Base-by-base conservation (phyloP, 2,797 vertebrate genomes). In the Gymnopithys bicolor region DNA sequence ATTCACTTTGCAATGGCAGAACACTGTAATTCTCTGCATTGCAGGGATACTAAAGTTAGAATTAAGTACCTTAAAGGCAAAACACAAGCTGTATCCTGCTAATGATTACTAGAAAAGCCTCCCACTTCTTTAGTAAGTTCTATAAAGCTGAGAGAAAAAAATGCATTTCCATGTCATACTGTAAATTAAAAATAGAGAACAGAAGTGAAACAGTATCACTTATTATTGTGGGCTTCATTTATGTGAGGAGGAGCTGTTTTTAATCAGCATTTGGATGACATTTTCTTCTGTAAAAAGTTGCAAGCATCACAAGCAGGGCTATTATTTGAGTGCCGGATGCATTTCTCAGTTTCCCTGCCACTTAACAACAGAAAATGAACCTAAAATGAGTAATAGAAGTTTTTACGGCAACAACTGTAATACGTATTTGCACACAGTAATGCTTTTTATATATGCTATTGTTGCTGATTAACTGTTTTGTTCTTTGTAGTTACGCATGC, bases 401-500 rank as follows among this genome's bases (percentile, higher is more conserved):
- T 84, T 30, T 93, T 84, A 93, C 13, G 32, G 67, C 27, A 95
- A 91, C 32, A 80, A 71, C 35, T 96, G 95, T 78, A 89, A 32
- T 30, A 81, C 16, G 22, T 92, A 93, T 92, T 97, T 95, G 90
- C 69, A 95, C 71, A 68, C 32, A 64, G 70, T 71, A 94, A 88
- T 19, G 51, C 48, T 79, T 71, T 84, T 46, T 67, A 89, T 66
- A 73, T 64, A 33, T 37, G 32, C 33, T 87, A 59, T 67, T 89
- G 63, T 30, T 93, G 73, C 63, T 87, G 87, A 96, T 97, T 93
- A 95, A 82, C 90, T 90, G 64, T 82, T 93, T 95, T 92, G 71
- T 93, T 95, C 63, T 58, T 70, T 56, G 94, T 68, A 94, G 68
- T 84, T 70, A 93, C 13, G 5, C 16, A 70, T 94, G 90, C 55